Conservation (phyloP, 2,797 vertebrate genomes). For the Garrulus glandarius region DNA sequence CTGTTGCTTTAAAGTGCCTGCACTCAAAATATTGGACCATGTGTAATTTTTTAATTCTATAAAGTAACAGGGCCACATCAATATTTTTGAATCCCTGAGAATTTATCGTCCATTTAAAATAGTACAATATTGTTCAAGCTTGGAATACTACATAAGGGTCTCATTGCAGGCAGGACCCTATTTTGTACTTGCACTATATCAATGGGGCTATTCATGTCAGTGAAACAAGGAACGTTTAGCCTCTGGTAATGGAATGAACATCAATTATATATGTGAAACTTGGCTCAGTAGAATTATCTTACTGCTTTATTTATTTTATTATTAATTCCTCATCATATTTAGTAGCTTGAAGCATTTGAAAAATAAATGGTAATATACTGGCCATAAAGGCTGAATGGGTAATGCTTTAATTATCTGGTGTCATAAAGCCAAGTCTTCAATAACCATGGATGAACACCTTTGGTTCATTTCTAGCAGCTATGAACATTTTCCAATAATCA, state of each 20-base stretch:
- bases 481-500: neutral
- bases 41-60: neutral
- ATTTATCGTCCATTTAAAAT: neutral
- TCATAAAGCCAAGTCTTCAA: slow-evolving; percentile 26
- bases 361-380: slow-evolving; percentile 4
- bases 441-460: neutral
- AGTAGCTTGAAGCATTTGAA: slow-evolving; percentile 28
- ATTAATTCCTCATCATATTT: slow-evolving; percentile 2
- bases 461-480: neutral
- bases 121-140: neutral
- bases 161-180: neutral
- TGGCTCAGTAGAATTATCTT: neutral
- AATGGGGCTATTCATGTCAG: neutral
- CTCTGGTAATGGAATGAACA: neutral
- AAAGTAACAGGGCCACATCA: neutral
- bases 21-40: neutral
- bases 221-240: neutral
- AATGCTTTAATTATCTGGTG: slow-evolving; percentile 47
- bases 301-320: neutral
- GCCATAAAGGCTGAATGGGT: slow-evolving; percentile 11
- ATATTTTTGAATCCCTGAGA: neutral
- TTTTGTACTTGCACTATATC: neutral
- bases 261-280: neutral
- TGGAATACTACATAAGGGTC: neutral
- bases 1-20: neutral